Conservation (phyloP, 1,140 invertebrate genomes). For the Sitodiplosis mosellana region DNA sequence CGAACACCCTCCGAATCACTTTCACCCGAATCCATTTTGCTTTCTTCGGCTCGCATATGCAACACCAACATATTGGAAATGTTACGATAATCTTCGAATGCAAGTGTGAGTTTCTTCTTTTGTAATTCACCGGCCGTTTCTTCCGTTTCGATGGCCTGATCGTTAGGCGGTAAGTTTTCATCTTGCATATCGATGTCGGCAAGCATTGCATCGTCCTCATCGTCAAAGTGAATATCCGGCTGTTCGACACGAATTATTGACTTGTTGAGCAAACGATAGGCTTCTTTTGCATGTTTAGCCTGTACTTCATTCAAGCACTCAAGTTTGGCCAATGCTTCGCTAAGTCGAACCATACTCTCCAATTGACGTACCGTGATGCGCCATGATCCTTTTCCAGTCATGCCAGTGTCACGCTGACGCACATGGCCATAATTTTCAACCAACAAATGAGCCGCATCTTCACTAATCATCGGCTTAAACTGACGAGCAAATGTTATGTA, state of each 20-base stretch:
- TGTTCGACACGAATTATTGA: conserved; percentile 97
- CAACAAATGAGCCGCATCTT: conserved; percentile 67
- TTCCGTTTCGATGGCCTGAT: conserved; percentile 6
- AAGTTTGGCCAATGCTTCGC: conserved; percentile 91
- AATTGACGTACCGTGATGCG: conserved; percentile 97
- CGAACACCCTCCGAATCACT: conserved; percentile 38
- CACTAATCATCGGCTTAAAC: conserved; percentile 82
- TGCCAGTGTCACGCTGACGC: conserved; percentile 61
- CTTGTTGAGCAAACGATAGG: conserved; percentile 85
- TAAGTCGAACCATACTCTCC: conserved; percentile 90
- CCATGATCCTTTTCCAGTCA: conserved; percentile 63
- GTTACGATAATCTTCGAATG: conserved; percentile 87
- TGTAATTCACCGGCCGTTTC: not conserved
- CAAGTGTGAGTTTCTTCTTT: conserved; percentile 77
- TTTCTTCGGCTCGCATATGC: conserved; percentile 75
- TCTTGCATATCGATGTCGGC: conserved; percentile 31
- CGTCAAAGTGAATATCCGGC: conserved; percentile 87
- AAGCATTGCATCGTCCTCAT: conserved; percentile 39
- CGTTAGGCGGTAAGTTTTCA: conserved; percentile 9
- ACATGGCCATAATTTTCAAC: conserved; percentile 80
- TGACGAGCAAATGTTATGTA: conserved; percentile 94
- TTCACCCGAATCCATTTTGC: conserved; percentile 39
- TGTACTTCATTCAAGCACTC: conserved; percentile 81
- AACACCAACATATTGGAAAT: conserved; percentile 82
- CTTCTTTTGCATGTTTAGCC: conserved; percentile 82